These are phyloP conservation scores for Pristis pectinata DNA, from an alignment of 2,797 vertebrate species.

Conservation along the genomic window DNA sequence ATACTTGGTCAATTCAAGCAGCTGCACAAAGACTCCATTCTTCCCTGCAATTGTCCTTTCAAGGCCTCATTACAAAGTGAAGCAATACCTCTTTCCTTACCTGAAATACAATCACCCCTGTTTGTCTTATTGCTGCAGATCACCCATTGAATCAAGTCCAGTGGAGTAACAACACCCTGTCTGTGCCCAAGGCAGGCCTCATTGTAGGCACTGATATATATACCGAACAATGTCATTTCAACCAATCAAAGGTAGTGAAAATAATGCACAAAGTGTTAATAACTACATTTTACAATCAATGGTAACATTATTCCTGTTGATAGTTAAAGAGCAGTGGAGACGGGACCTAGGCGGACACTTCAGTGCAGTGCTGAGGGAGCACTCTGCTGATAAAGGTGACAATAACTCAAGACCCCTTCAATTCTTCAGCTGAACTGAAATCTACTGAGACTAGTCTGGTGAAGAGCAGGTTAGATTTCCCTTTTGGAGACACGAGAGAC, in stretches of 20 bases:
- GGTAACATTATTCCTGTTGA: conserved; percentile 40
- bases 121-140: conserved; percentile 44
- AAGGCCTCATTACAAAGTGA: conserved; percentile 48
- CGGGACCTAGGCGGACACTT: neutral
- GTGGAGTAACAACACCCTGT: neutral
- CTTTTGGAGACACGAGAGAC: too few relatives aligned
- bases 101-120: conserved; percentile 51
- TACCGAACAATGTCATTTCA: conserved; percentile 44
- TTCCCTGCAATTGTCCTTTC: conserved; percentile 43
- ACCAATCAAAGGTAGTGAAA: conserved; percentile 44
- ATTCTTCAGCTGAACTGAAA: neutral
- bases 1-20: conserved; percentile 41
- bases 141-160: conserved; percentile 48
- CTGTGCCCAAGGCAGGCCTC: conserved; percentile 43
- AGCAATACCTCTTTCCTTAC: conserved; percentile 52
- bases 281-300: conserved; percentile 42
- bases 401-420: neutral
- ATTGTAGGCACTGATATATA: conserved; percentile 49
- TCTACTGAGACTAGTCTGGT: neutral
- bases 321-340: neutral
- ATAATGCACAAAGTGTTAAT: conserved; percentile 45
- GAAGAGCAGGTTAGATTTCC: neutral
- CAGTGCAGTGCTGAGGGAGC: neutral
- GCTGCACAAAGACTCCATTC: conserved; percentile 45
- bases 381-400: neutral